A percentile compares a stretch with the other conserved stretches of the same genome.
Conservation (phyloP, 2,888 invertebrate species). For the Hanleya hanleyi region DNA sequence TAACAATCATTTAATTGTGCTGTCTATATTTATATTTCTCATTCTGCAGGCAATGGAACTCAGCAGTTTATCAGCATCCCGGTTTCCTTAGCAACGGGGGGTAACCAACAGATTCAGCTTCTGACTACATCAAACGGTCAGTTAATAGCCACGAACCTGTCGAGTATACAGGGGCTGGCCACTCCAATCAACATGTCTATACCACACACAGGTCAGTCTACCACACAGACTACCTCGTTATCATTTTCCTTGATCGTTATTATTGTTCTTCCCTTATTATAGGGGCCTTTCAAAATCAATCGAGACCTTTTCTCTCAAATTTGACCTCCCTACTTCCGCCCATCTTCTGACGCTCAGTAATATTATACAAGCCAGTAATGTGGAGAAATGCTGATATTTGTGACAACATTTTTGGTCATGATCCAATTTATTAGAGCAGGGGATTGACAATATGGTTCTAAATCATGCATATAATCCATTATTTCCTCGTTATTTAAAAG, state of each 20-base stretch:
- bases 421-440: too few species aligned
- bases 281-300: background rate
- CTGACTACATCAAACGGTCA: constrained; percentile 89
- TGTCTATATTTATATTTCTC: too few species aligned
- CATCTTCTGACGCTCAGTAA: too few species aligned
- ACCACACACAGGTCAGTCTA: constrained; percentile 20
- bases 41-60: constrained; percentile 86
- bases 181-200: constrained; percentile 58
- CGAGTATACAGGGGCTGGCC: constrained; percentile 77
- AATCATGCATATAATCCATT: too few species aligned
- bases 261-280: background rate
- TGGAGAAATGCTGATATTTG: too few species aligned
- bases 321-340: too few species aligned
- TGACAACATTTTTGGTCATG: too few species aligned
- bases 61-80: constrained; percentile 97
- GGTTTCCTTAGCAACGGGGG: constrained; percentile 77
- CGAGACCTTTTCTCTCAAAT: too few species aligned
- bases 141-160: constrained; percentile 87
- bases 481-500: too few species aligned
- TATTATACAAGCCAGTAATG: too few species aligned
- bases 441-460: too few species aligned
- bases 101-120: constrained; percentile 75
- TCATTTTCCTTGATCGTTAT: background rate
- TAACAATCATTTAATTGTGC: too few species aligned
- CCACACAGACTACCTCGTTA: background rate